Conservation (phyloP, 2,797 vertebrate species). For the Amphiprion clarkii region DNA sequence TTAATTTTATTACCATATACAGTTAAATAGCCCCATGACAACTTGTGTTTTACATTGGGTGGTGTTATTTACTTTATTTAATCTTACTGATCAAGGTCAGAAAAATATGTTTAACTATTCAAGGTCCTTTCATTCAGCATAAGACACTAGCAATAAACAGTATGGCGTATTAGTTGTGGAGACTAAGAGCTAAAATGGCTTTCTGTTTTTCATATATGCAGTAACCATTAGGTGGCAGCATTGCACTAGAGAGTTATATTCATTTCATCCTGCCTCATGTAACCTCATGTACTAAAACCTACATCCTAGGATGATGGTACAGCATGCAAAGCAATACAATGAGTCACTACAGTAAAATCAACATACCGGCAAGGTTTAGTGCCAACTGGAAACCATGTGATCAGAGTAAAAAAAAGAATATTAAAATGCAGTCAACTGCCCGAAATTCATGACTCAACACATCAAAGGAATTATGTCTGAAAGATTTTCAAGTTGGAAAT, state of each 20-base stretch:
- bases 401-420: not conserved
- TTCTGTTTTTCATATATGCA: not conserved
- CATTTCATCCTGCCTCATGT: not conserved
- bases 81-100: no score
- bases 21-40: no score
- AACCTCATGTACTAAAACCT: constrained; percentile 16
- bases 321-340: constrained; percentile 23
- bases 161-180: not conserved
- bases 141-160: not conserved
- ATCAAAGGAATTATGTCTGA: constrained; percentile 15
- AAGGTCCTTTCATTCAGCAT: no score
- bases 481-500: constrained; percentile 3
- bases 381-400: constrained; percentile 34
- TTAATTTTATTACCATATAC: not conserved
- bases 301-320: constrained; percentile 3
- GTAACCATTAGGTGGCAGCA: constrained; percentile 63
- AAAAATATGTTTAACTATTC: no score
- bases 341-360: constrained; percentile 30
- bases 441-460: constrained; percentile 16
- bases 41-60: not conserved
- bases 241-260: not conserved
- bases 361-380: not conserved
- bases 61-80: no score
- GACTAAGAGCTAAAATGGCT: constrained; percentile 24
- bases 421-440: not conserved